phyloP scores from a whole-genome alignment of 2,888 invertebrate species.

The Nymphalis c-album region DNA sequence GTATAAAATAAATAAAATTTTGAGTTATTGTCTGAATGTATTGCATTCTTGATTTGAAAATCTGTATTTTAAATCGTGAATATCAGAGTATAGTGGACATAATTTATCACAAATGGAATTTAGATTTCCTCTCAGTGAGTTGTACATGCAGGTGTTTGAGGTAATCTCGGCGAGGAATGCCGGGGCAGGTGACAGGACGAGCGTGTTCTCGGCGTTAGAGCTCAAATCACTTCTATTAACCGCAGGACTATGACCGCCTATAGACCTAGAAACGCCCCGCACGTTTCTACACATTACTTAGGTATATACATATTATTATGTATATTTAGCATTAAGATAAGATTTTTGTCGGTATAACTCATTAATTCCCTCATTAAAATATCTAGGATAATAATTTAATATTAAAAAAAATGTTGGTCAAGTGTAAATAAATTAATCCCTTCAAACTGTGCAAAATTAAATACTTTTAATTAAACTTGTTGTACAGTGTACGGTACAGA shows the following conservation, averaged over 20 bases:
- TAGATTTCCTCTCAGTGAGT: conserved; percentile 23
- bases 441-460: no score
- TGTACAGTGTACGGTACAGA: no score
- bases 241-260: conserved; percentile 75
- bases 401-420: no score
- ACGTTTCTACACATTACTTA: neutral
- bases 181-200: conserved; percentile 77
- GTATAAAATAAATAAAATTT: no score
- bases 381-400: no score
- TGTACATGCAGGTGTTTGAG: conserved; percentile 59
- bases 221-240: conserved; percentile 79
- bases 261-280: conserved; percentile 46
- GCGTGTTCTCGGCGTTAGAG: conserved; percentile 62
- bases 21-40: no score
- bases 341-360: no score
- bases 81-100: conserved; percentile 4
- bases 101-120: conserved; percentile 21
- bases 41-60: neutral
- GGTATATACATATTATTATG: neutral
- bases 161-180: conserved; percentile 76
- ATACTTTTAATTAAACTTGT: no score
- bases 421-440: no score
- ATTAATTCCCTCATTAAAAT: no score
- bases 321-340: no score
- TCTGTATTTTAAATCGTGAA: neutral